Evolutionary conservation across 2,113 vertebrate species (phyloP).

Genomic region (Microtus montanus): DNA sequence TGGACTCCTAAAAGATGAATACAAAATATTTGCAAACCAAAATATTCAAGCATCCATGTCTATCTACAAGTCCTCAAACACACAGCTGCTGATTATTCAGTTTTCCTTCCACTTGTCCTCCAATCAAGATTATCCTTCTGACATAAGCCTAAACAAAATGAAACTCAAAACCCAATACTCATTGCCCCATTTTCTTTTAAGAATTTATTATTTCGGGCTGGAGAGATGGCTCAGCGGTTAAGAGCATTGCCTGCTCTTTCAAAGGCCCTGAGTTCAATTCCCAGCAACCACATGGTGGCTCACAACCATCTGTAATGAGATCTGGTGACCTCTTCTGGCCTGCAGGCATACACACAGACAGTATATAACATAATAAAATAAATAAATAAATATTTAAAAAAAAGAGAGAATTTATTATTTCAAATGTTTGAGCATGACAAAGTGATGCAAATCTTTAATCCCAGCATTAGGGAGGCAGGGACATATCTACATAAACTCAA

Average conservation of each 20-base stretch:
- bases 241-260: no score
- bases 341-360: no score
- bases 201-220: not conserved
- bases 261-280: no score
- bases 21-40: constrained; percentile 40
- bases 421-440: not conserved
- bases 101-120: not conserved
- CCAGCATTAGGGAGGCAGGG: not conserved
- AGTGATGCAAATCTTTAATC: not conserved
- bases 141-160: not conserved
- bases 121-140: not conserved
- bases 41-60: not conserved
- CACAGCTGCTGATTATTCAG: not conserved
- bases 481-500: not conserved
- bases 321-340: no score
- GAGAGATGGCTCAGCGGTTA: no score
- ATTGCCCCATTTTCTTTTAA: not conserved
- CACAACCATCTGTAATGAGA: no score
- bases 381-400: no score
- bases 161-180: constrained; percentile 22
- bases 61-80: not conserved
- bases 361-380: no score
- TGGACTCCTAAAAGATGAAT: constrained; percentile 83
- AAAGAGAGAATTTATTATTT: no score
- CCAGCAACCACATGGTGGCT: no score